phyloP scores from a whole-genome alignment of 2,888 invertebrate genomes.

The Amblyjoppa proteus region DNA sequence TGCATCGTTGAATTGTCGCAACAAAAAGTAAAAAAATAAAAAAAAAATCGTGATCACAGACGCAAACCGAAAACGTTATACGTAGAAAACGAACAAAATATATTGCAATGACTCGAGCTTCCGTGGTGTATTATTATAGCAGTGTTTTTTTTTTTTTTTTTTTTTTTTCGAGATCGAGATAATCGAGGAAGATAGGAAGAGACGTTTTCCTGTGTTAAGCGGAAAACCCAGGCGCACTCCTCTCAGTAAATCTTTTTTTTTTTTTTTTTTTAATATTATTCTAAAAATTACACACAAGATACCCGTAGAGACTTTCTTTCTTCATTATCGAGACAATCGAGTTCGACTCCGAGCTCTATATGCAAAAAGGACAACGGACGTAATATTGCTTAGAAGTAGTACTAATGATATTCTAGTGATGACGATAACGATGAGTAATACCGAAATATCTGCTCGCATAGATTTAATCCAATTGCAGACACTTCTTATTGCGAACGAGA shows the following conservation, averaged over 20 bases:
- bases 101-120: background rate
- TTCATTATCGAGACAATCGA: background rate
- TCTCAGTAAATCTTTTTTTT: background rate
- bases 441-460: slow-evolving; percentile 15
- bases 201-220: background rate
- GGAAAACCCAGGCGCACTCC: slow-evolving; percentile 2
- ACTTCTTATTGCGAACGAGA: slow-evolving; percentile 35
- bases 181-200: slow-evolving; percentile 12
- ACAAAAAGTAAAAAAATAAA: slow-evolving; percentile 5
- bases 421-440: slow-evolving; percentile 20
- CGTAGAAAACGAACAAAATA: slow-evolving; percentile 7
- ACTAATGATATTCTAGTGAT: slow-evolving; percentile 1
- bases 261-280: background rate
- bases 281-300: slow-evolving; percentile 6
- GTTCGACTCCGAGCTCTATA: slow-evolving; percentile 11
- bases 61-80: slow-evolving; percentile 5
- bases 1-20: background rate
- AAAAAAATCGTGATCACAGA: slow-evolving; percentile 28
- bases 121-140: background rate
- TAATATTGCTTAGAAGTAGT: slow-evolving; percentile 26
- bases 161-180: background rate
- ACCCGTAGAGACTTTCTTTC: slow-evolving; percentile 13
- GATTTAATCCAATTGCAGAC: background rate
- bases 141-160: background rate
- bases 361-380: background rate